These are phyloP conservation scores for Aspidoscelis tigris DNA, from an alignment of 2,113 vertebrate genomes.

Conservation along the genomic window DNA sequence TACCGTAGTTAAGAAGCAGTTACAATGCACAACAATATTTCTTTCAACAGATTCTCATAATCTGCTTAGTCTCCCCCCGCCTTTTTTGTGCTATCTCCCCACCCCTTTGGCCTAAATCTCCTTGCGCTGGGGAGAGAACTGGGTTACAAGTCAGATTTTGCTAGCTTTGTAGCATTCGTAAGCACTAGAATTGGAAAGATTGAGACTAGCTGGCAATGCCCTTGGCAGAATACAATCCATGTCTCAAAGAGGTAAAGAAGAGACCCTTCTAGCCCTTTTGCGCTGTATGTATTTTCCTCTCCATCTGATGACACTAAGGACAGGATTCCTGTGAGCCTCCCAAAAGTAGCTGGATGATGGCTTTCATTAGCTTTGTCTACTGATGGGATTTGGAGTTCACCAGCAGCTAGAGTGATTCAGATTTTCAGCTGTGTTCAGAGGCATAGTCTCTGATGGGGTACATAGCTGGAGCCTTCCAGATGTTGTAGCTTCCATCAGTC, in stretches of 20 bases:
- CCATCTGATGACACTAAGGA: too few species aligned
- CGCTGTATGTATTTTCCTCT: not conserved
- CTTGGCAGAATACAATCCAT: not conserved
- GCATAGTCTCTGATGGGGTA: too few species aligned
- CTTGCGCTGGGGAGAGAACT: fast-evolving
- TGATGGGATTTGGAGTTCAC: too few species aligned
- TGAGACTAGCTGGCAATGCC: not conserved
- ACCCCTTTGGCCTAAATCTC: conserved; percentile 2
- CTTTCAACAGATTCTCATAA: conserved; percentile 16
- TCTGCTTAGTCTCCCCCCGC: conserved; percentile 25
- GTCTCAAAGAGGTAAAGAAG: not conserved
- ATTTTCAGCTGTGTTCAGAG: too few species aligned
- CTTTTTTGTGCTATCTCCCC: too few species aligned
- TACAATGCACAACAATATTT: fast-evolving
- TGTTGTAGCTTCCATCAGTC: too few species aligned
- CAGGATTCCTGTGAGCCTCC: too few species aligned
- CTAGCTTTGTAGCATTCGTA: fast-evolving
- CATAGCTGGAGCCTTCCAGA: too few species aligned
- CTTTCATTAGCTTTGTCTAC: too few species aligned
- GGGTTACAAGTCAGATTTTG: not conserved
- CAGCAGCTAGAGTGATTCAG: too few species aligned
- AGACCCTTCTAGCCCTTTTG: not conserved
- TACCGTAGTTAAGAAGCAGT: not conserved
- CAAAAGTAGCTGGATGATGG: too few species aligned
- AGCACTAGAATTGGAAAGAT: fast-evolving